Base-by-base conservation (phyloP, 1,140 invertebrate genomes). In the Bombus turneri region DNA sequence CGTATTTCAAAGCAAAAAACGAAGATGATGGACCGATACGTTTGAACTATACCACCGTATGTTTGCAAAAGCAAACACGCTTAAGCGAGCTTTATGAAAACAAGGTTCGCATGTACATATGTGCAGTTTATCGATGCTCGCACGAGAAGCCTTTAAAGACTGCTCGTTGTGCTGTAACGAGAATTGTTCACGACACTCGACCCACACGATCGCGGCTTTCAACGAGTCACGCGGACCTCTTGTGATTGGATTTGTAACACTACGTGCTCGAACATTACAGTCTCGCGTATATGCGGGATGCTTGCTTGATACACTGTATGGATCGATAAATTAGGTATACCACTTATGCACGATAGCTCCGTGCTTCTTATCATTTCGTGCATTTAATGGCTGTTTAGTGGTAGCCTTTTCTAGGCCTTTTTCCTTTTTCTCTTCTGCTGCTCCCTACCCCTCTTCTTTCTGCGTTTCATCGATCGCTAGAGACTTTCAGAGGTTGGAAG, bases 181-280 rank as follows among this genome's bases (percentile, higher is more conserved):
- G 53, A 72, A 85, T 85, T 31, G 66, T 85, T 64, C 76, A 13
- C 83, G 77, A 73, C 83, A 85, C 28, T 85, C 53, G 76, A 83
- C 41, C 59, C 37, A 25, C 39, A 41, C 12, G 12, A 13, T 73
- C 25, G 22, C 18, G 28, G 73, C 74, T 77, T 83, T 76, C 64
- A 57, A 83, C 47, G 47, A 69, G 47, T 74, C 62, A 34, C 59
- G 31, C 57, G 2, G 64, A 15, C 25, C 59, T 75, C 59, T 72
- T 64, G 25, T 74, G 41, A 75, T 75, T 66, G 57, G 41, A 83
- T 75, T 74, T 82, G 68, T 73, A 81, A 43, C 68, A 39, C 68
- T 72, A 72, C 68, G 37, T 62, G 79, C 47, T 41, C n/a, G 37
- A 73, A 72, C n/a, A 53, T 81, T 34, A 39, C 39, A 25, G 22